Evolutionary conservation across 2,797 vertebrate genomes (phyloP), one percentile per base, ranked within the genome.

Genomic region (Semotilus atromaculatus): DNA sequence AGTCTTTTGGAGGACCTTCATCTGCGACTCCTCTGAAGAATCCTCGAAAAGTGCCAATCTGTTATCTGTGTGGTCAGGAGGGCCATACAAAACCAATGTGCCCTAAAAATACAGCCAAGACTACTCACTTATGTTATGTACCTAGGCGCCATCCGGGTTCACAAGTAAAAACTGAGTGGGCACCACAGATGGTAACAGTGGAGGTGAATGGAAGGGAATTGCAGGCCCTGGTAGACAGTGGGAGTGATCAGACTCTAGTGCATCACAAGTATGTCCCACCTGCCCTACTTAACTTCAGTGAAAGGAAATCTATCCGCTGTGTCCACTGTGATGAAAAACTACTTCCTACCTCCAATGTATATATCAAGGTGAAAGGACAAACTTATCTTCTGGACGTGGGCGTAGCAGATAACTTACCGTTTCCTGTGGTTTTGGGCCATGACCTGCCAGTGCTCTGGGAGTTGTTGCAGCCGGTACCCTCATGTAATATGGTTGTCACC

Each of bases 71-170:
- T 60, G 64, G 67, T 34, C 71, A 55, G 53, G 66, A 87, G 6
- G 83, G 70, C 7, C 72, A 85, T 7, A 76, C 48, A 1, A 81
- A 84, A 19, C 79, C 55, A 2, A 51, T 48, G 23, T 82, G 64
- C 53, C 62, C 71, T 58, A 58, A 64, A 64, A 9, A 64, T 16
- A 7, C 11, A 29, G 64, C 5, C 2, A 78, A 60, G 38, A 2
- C 68, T n/a, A 80, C 76, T 31, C 83, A 85, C 21, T 26, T 81
- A 19, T 74, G 84, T 53, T 81, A 64, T 62, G 76, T 64, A 21
- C 77, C 83, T 29, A 21, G 36, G 13, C 7, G 26, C 26, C 23
- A 23, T 31, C 19, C 5, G 36, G 21, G 38, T 4, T 1, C 23
- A 26, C 18, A 8, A 6, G 2, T 34, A n/a, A 71, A 43, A 5